Evolutionary conservation across 2,113 vertebrate species (phyloP).

Genomic region (Tenebrosternarchus preto): DNA sequence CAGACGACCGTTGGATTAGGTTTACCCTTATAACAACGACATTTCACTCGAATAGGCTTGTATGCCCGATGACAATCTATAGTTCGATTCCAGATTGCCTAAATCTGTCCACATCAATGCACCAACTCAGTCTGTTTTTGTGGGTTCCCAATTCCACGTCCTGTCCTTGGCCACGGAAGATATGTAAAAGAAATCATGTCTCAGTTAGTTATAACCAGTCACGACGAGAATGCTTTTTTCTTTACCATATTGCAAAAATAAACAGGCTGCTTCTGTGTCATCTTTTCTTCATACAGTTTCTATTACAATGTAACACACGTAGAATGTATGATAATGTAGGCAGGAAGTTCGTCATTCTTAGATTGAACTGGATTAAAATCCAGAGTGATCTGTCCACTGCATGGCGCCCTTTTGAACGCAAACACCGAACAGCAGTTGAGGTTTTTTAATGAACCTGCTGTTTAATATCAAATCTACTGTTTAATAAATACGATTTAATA

Average conservation of each 20-base stretch:
- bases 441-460: neutral
- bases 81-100: conserved; percentile 53
- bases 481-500: no score
- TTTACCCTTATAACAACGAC: conserved; percentile 12
- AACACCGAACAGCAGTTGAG: neutral
- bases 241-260: neutral
- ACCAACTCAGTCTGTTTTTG: conserved; percentile 14
- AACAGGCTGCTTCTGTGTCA: conserved; percentile 13
- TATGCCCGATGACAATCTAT: conserved; percentile 20
- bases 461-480: neutral
- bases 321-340: conserved; percentile 58
- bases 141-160: conserved; percentile 21
- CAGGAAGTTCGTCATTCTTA: conserved; percentile 78
- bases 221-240: neutral
- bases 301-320: conserved; percentile 27
- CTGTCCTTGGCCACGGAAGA: conserved; percentile 14
- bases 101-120: conserved; percentile 58
- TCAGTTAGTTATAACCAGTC: neutral
- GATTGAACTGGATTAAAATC: conserved; percentile 57
- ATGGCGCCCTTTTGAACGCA: neutral
- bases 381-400: conserved; percentile 4
- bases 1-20: conserved; percentile 40
- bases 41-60: neutral
- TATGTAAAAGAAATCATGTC: neutral
- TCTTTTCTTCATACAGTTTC: conserved; percentile 15